Percentiles rank a stretch among this genome's conserved stretches.
phyloP scores from a whole-genome alignment of 2,797 vertebrate genomes.

The Meda fulgida region DNA sequence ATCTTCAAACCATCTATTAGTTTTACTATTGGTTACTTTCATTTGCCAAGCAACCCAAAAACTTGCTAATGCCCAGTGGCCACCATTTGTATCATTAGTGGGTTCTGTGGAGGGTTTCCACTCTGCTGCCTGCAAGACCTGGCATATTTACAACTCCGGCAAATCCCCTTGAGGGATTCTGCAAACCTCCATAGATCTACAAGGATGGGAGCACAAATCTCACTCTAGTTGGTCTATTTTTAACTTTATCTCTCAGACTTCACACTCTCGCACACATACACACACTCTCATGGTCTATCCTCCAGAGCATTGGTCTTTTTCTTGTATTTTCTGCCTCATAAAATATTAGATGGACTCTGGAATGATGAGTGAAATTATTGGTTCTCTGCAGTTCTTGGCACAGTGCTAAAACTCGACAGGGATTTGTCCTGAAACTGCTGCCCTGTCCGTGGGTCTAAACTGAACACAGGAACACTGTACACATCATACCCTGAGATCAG shows the following conservation, averaged over 20 bases:
- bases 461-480: neutral
- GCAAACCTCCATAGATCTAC: conserved; percentile 60
- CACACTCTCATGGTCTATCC: conserved; percentile 33
- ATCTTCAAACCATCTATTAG: neutral
- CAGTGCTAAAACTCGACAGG: conserved; percentile 7
- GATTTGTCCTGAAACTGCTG: neutral
- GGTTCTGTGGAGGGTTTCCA: conserved; percentile 45
- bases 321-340: conserved; percentile 39
- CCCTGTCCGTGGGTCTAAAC: conserved; percentile 24
- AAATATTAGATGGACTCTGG: conserved; percentile 28
- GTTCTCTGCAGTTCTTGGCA: conserved; percentile 22
- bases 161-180: conserved; percentile 50
- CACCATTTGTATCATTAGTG: conserved; percentile 48
- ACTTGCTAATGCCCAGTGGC: conserved; percentile 20
- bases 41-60: conserved; percentile 8
- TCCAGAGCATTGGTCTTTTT: conserved; percentile 33
- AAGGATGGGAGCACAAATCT: conserved; percentile 72
- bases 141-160: conserved; percentile 55
- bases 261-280: conserved; percentile 36
- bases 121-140: conserved; percentile 46
- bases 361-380: conserved; percentile 22
- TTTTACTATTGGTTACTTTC: neutral
- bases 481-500: conserved; percentile 7
- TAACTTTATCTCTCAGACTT: conserved; percentile 69
- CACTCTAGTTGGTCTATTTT: conserved; percentile 71